Percentiles rank a stretch among this genome's conserved stretches.
These are phyloP conservation scores for Geodia barretti DNA, from an alignment of 37 sponge, comb jelly and placozoan genomes.

Conservation along the genomic window DNA sequence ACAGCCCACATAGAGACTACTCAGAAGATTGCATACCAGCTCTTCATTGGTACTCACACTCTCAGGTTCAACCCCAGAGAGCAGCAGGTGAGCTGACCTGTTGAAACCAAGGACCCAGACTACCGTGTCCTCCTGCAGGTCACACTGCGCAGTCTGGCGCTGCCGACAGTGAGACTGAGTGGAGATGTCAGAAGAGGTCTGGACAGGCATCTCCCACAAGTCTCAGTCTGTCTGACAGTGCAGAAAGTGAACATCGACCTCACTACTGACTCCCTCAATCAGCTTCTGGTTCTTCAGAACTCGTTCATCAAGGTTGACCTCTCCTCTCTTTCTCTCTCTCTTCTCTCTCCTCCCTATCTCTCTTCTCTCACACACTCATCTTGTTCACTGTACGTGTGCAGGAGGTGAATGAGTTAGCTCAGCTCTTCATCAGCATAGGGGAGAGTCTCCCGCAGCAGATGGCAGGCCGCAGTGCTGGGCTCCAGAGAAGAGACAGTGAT, in stretches of 20 bases:
- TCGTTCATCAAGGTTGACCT: conserved; percentile 82
- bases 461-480: background rate
- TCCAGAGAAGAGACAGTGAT: background rate
- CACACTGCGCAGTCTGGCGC: conserved; percentile 50
- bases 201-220: conserved; percentile 16
- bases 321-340: background rate
- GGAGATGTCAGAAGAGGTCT: conserved; percentile 20
- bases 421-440: conserved; percentile 53
- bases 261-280: conserved; percentile 76
- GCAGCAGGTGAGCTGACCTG: conserved; percentile 33
- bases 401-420: conserved; percentile 66
- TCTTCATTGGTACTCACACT: conserved; percentile 40
- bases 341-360: background rate
- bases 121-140: conserved; percentile 76
- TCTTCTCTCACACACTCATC: too few species aligned
- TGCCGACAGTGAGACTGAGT: conserved; percentile 49
- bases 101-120: conserved; percentile 63
- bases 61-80: conserved; percentile 60
- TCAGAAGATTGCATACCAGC: conserved; percentile 22
- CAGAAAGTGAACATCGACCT: conserved; percentile 68
- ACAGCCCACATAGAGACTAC: conserved; percentile 29
- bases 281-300: conserved; percentile 72
- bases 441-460: conserved; percentile 48
- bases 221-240: conserved; percentile 40
- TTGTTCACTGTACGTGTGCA: background rate